phyloP scores from a whole-genome alignment of 2,113 vertebrate genomes.

The Phaethon lepturus region DNA sequence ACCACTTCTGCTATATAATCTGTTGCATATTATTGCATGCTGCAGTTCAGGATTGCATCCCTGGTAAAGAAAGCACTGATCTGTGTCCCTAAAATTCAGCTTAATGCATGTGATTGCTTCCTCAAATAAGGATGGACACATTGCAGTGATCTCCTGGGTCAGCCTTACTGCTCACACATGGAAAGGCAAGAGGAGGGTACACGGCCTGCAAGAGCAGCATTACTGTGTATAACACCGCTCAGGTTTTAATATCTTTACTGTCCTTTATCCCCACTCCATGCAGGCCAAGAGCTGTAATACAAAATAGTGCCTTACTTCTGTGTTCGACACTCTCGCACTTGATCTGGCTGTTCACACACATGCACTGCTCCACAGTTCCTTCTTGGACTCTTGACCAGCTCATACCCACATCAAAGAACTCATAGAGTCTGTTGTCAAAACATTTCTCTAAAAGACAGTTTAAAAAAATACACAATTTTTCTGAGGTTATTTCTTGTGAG shows the following conservation, averaged over 20 bases:
- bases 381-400: conserved; percentile 86
- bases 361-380: conserved; percentile 84
- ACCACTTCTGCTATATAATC: neutral
- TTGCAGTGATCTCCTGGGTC: neutral
- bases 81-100: neutral
- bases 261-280: neutral
- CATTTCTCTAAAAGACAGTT: conserved; percentile 82
- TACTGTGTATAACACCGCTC: accelerated
- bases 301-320: conserved; percentile 73
- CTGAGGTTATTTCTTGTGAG: neutral
- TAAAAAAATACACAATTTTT: neutral
- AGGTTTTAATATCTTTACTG: neutral
- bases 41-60: neutral
- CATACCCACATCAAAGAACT: conserved; percentile 81
- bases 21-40: neutral
- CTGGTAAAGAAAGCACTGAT: neutral
- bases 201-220: neutral
- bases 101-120: neutral
- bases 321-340: conserved; percentile 74
- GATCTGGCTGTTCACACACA: conserved; percentile 67
- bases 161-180: neutral
- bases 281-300: neutral
- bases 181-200: neutral
- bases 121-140: neutral
- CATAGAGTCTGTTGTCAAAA: conserved; percentile 84